A percentile compares a stretch with the other conserved stretches of the same genome.
Conservation (phyloP, 2,888 invertebrate species). For the Dioctria rufipes region DNA sequence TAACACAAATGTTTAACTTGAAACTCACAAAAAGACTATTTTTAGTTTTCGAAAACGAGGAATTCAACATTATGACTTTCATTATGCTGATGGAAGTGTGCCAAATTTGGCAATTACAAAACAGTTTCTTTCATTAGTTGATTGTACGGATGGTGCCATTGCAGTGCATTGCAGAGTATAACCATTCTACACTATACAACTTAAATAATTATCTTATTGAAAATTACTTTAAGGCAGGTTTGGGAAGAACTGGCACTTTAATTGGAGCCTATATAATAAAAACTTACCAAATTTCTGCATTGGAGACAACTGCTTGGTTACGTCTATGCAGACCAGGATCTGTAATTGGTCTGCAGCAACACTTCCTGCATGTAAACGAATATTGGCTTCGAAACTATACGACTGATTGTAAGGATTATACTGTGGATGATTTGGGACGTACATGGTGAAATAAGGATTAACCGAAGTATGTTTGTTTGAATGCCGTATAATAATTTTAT, state of each 20-base stretch:
- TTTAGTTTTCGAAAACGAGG: slow-evolving; percentile 80
- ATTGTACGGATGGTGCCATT: slow-evolving; percentile 82
- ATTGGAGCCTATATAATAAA: slow-evolving; percentile 93
- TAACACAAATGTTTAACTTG: neutral
- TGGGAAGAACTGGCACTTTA: slow-evolving; percentile 90
- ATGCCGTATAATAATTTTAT: too few species aligned
- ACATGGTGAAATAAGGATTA: too few species aligned
- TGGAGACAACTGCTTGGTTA: slow-evolving; percentile 90
- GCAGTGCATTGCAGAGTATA: slow-evolving; percentile 93
- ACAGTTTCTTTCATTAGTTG: slow-evolving; percentile 85
- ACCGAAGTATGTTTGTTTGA: too few species aligned
- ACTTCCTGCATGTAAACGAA: slow-evolving; percentile 75
- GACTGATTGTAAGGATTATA: too few species aligned
- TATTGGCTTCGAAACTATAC: slow-evolving; percentile 60
- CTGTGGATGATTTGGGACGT: too few species aligned
- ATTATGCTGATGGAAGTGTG: slow-evolving; percentile 90
- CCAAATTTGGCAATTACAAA: slow-evolving; percentile 85
- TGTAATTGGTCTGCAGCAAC: slow-evolving; percentile 90
- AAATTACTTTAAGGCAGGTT: slow-evolving; percentile 79
- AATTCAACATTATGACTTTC: slow-evolving; percentile 88
- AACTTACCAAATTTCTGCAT: slow-evolving; percentile 84
- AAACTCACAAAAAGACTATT: neutral
- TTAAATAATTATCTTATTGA: neutral
- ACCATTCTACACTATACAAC: neutral
- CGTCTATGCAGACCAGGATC: slow-evolving; percentile 90